Evolutionary conservation across 2,888 invertebrate genomes (phyloP).

Genomic region (Machimus atricapillus): DNA sequence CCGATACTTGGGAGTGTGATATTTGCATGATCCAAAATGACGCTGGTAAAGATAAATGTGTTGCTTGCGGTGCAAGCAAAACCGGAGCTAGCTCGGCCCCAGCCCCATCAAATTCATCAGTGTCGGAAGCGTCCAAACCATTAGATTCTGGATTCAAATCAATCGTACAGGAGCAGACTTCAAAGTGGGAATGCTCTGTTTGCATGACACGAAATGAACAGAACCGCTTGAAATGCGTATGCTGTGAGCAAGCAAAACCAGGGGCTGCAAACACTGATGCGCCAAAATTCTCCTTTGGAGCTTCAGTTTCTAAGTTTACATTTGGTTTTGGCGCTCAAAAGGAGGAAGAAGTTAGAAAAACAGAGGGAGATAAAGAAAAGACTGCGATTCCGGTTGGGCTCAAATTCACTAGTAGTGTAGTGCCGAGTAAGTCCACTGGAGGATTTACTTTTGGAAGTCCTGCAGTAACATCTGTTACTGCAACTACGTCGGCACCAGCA

Average conservation of each 20-base stretch:
- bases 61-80: slow-evolving; percentile 65
- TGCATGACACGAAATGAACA: slow-evolving; percentile 69
- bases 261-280: slow-evolving; percentile 52
- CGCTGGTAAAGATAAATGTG: slow-evolving; percentile 62
- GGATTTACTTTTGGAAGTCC: slow-evolving; percentile 7
- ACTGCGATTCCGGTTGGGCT: slow-evolving; percentile 35
- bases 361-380: slow-evolving; percentile 38
- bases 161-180: slow-evolving; percentile 56
- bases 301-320: slow-evolving; percentile 54
- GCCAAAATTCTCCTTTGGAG: slow-evolving; percentile 55
- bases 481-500: not conserved
- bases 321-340: slow-evolving; percentile 57
- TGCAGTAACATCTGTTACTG: not conserved
- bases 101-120: not conserved
- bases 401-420: not conserved
- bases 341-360: slow-evolving; percentile 49
- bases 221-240: slow-evolving; percentile 64
- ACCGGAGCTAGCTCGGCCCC: slow-evolving; percentile 52
- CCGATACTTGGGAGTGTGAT: slow-evolving; percentile 68
- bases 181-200: slow-evolving; percentile 68
- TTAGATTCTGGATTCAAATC: slow-evolving; percentile 58
- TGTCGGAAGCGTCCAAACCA: slow-evolving; percentile 31
- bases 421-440: not conserved
- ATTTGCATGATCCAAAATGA: slow-evolving; percentile 68
- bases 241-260: slow-evolving; percentile 68